Conservation (phyloP, 2,113 vertebrate species). For the Petroica traversi region DNA sequence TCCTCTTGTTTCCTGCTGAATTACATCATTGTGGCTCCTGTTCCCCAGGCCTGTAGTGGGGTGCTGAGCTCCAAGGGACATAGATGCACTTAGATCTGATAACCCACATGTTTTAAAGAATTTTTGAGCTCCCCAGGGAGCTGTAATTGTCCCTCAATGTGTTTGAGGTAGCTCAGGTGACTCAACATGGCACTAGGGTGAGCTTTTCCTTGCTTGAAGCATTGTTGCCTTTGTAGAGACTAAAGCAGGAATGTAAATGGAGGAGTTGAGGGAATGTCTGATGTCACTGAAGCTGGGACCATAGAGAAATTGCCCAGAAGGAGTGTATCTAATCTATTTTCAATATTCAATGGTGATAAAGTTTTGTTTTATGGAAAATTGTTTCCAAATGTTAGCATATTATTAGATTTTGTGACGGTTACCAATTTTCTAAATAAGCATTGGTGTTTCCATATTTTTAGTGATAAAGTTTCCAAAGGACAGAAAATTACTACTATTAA, state of each 20-base stretch:
- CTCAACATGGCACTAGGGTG: accelerated
- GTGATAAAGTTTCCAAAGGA: background rate
- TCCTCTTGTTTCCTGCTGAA: background rate
- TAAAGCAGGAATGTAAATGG: background rate
- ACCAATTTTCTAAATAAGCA: background rate
- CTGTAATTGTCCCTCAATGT: accelerated
- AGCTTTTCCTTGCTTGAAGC: background rate
- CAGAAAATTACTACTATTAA: background rate
- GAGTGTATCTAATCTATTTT: background rate
- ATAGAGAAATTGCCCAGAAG: background rate
- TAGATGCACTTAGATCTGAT: background rate
- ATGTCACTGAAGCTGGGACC: background rate
- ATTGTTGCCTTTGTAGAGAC: background rate
- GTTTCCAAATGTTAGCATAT: background rate
- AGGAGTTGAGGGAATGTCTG: background rate
- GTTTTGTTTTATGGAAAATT: background rate
- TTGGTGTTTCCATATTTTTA: background rate
- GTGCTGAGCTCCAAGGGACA: background rate
- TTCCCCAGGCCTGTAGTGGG: background rate
- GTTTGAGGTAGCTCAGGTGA: background rate
- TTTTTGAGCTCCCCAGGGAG: background rate
- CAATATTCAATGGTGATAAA: background rate
- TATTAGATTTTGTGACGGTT: background rate
- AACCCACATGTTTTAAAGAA: background rate
- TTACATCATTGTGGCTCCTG: background rate